Evolutionary conservation across 2,113 vertebrate species (phyloP).

Genomic region (Sinosuthora webbiana): DNA sequence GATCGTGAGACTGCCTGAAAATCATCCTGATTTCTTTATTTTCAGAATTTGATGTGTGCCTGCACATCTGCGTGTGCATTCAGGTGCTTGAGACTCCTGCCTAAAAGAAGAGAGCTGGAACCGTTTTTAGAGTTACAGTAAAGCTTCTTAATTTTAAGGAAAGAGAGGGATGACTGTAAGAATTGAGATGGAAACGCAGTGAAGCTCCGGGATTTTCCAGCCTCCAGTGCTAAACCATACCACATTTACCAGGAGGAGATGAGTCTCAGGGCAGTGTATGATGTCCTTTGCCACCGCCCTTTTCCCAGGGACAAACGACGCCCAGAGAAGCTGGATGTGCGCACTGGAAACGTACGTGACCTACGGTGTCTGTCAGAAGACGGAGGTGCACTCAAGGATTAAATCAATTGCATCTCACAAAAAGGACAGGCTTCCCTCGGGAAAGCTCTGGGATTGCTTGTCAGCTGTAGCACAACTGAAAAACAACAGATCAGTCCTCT

Average conservation of each 20-base stretch:
- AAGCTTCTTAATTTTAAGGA: not conserved
- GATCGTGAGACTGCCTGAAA: not conserved
- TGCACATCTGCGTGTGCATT: fast-evolving
- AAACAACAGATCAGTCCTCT: not conserved
- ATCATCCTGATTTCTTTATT: not conserved
- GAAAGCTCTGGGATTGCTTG: not conserved
- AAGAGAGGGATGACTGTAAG: fast-evolving
- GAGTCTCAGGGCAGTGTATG: not conserved
- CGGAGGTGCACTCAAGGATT: not conserved
- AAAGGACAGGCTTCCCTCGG: not conserved
- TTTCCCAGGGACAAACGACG: not conserved
- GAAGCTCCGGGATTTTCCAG: not conserved
- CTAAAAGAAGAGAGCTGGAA: not conserved
- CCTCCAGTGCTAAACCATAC: not conserved
- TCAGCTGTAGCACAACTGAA: not conserved
- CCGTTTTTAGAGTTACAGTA: not conserved
- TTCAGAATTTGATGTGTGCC: not conserved
- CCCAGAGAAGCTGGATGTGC: not conserved
- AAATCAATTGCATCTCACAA: not conserved
- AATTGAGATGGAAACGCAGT: not conserved
- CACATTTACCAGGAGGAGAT: not conserved
- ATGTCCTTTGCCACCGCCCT: not conserved
- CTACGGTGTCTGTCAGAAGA: not conserved
- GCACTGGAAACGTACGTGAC: not conserved
- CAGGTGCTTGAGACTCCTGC: not conserved